Evolutionary conservation across 2,888 invertebrate species (phyloP).

Genomic region (Heliconius aoede): DNA sequence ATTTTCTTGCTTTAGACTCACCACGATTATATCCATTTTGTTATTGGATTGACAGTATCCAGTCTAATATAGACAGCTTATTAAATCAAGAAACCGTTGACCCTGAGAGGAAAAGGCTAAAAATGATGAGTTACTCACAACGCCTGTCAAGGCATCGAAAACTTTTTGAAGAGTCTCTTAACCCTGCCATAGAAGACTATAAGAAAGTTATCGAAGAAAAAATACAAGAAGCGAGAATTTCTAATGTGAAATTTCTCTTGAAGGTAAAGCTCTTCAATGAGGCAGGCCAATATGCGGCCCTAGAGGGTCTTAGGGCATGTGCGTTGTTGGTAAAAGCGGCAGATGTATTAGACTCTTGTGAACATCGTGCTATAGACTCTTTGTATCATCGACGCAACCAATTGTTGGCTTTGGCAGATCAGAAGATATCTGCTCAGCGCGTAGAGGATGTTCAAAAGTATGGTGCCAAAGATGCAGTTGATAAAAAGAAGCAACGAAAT

Average conservation of each 20-base stretch:
- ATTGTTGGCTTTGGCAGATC: conserved; percentile 60
- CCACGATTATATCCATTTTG: conserved; percentile 64
- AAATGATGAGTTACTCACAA: conserved; percentile 66
- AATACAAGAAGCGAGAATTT: conserved; percentile 68
- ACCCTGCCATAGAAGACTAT: conserved; percentile 53
- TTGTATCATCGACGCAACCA: conserved; percentile 59
- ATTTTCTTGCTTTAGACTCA: conserved; percentile 58
- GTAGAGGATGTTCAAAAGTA: conserved; percentile 58
- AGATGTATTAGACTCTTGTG: conserved; percentile 65
- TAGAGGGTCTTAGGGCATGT: conserved; percentile 61
- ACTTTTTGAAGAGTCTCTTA: conserved; percentile 65
- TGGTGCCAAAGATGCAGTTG: conserved; percentile 48
- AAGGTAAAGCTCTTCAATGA: conserved; percentile 63
- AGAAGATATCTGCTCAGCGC: conserved; percentile 56
- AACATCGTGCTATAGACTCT: conserved; percentile 54
- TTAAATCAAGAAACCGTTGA: conserved; percentile 53
- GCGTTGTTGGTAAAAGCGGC: conserved; percentile 57
- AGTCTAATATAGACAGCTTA: conserved; percentile 56
- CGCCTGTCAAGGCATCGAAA: conserved; percentile 62
- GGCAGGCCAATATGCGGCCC: conserved; percentile 64
- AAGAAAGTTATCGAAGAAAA: conserved; percentile 58
- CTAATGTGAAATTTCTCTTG: conserved; percentile 66
- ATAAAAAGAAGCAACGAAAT: conserved; percentile 51
- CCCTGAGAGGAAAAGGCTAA: conserved; percentile 61
- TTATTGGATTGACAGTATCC: conserved; percentile 59